Percentiles rank a stretch among this genome's conserved stretches.
phyloP scores from a whole-genome alignment of 2,888 invertebrate genomes.

The Smittia sp. region DNA sequence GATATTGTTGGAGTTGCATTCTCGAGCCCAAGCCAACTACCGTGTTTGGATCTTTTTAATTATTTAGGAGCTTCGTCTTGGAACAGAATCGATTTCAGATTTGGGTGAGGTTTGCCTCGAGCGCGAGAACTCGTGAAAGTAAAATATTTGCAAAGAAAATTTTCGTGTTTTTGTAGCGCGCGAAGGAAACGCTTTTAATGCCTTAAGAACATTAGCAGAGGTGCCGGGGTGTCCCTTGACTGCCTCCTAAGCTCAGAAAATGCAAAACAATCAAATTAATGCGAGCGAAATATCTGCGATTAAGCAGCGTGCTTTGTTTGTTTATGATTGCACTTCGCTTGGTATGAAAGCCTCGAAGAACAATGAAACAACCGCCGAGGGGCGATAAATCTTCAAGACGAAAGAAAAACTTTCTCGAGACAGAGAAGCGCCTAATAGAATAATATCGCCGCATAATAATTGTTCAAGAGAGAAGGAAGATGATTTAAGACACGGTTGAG shows the following conservation, averaged over 20 bases:
- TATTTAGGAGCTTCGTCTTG: neutral
- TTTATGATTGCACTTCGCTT: neutral
- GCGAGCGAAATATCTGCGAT: neutral
- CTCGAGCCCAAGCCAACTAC: neutral
- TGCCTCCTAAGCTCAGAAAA: slow-evolving; percentile 8
- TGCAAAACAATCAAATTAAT: slow-evolving; percentile 32
- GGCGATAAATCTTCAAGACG: neutral
- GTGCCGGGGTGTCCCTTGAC: slow-evolving; percentile 17
- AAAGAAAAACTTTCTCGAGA: neutral
- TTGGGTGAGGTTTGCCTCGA: neutral
- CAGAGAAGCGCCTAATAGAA: slow-evolving; percentile 28
- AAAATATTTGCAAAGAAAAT: slow-evolving; percentile 31
- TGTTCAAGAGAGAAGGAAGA: slow-evolving; percentile 23
- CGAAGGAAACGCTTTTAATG: neutral
- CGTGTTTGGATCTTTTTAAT: neutral
- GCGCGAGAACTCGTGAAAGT: neutral
- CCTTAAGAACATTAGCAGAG: slow-evolving; percentile 23
- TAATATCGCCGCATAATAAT: slow-evolving; percentile 35
- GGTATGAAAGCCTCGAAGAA: neutral
- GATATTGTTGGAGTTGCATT: neutral
- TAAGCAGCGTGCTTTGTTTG: slow-evolving; percentile 1
- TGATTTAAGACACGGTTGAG: neutral
- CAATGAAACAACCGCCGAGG: neutral
- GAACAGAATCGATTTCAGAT: slow-evolving; percentile 11
- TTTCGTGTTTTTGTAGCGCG: neutral